These are phyloP conservation scores for Diplosoma virens DNA, from an alignment of 23 tunicate species.

Conservation along the genomic window DNA sequence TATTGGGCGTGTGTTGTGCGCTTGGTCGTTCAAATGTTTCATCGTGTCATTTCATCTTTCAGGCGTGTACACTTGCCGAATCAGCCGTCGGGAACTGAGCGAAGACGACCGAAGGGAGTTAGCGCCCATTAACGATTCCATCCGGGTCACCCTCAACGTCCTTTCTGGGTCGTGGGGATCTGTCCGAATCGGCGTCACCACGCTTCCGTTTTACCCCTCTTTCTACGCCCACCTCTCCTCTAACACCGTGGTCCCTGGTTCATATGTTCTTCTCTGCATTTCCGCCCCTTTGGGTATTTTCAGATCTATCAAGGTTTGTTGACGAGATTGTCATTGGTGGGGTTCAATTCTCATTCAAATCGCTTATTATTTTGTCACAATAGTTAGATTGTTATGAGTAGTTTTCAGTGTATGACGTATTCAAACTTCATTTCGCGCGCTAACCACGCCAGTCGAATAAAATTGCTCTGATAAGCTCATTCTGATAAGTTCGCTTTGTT, in stretches of 20 bases:
- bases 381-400: no score
- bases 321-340: no score
- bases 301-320: background rate
- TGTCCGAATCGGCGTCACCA: background rate
- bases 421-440: no score
- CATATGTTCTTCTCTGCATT: slow-evolving; percentile 40
- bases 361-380: no score
- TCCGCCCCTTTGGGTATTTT: background rate
- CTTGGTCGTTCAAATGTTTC: no score
- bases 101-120: background rate
- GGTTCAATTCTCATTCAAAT: no score
- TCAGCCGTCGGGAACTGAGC: background rate
- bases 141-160: slow-evolving; percentile 16
- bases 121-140: slow-evolving; percentile 28
- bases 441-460: no score
- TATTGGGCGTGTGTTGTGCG: no score
- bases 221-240: slow-evolving; percentile 35
- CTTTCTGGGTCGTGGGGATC: slow-evolving; percentile 17
- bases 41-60: no score
- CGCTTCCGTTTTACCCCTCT: slow-evolving; percentile 23
- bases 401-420: no score
- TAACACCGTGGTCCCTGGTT: slow-evolving; percentile 3
- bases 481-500: no score
- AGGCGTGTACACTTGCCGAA: slow-evolving; percentile 40
- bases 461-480: no score